Percentiles rank a stretch among this genome's conserved stretches.
These are phyloP conservation scores for Sebastes taczanowskii DNA, from an alignment of 2,797 vertebrate genomes.

Conservation along the genomic window DNA sequence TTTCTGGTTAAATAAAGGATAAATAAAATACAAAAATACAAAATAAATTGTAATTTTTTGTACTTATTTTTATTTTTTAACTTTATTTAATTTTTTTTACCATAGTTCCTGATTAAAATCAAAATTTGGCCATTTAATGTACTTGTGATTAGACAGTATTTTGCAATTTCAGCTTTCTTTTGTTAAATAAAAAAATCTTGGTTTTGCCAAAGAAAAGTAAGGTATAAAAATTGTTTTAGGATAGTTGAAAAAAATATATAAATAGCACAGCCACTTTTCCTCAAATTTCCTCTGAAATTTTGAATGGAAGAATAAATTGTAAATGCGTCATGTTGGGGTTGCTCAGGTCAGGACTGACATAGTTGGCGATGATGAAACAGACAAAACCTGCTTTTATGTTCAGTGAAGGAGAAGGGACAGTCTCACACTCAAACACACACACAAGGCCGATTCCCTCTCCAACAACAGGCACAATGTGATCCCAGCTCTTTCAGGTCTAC, in stretches of 20 bases:
- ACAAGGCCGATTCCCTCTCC: not conserved
- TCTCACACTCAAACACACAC: not conserved
- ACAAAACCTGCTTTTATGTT: constrained; percentile 22
- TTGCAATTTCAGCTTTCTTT: not conserved
- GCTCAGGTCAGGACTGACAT: not conserved
- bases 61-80: not conserved
- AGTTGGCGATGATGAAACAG: not conserved
- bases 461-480: not conserved
- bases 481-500: constrained; percentile 1
- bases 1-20: too few species aligned
- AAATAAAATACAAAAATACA: too few species aligned
- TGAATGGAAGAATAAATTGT: not conserved
- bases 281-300: not conserved
- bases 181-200: not conserved
- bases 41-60: not conserved
- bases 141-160: not conserved
- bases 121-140: not conserved
- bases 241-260: not conserved
- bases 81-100: too few species aligned
- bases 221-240: not conserved
- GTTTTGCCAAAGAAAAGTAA: not conserved
- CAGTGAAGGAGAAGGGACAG: not conserved
- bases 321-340: not conserved
- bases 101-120: not conserved
- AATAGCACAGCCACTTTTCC: not conserved